Evolutionary conservation across 2,113 vertebrate genomes (phyloP), one percentile per base, ranked within the genome.

Genomic region (Perca flavescens): DNA sequence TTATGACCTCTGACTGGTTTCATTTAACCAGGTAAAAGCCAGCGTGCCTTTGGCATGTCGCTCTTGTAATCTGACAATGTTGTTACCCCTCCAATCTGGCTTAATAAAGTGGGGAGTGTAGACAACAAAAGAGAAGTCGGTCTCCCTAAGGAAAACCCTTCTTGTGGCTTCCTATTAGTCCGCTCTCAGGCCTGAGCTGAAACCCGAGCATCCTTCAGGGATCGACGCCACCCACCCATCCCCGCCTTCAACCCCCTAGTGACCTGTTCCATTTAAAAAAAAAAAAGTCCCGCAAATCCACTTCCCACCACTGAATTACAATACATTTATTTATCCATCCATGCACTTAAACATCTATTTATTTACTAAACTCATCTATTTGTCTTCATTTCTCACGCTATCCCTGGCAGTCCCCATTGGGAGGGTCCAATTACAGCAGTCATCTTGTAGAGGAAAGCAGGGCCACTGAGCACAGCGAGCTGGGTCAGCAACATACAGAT

Each of bases 301-400:
- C 92, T 96, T 96, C 94, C 95, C 95, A 95, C 86, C 62, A 17
- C 76, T 72, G 78, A 79, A 85, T 90, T 84, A 57, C 86, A 71
- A 92, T 84, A 60, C 28, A 90, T 95, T 93, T 93, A 94, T 95
- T 95, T 94, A 93, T 88, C 84, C 77, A 1, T 81, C 79, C 71
- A 52, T 87, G 84, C 86, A 85, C 70, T 91, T 84, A 69, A 67
- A 89, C 77, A 76, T 88, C 64, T 90, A 78, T 94, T 93, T 94
- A 91, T 94, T 94, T 94, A 92, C 92, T 82, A 65, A 77, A 34
- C 84, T 79, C 87, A 88, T 94, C 83, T 79, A 78, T 90, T 89
- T 89, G 90, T 52, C 90, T 89, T 83, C 19, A 77, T 86, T 91
- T 95, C 93, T 93, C 93, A 93, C 74, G 91, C 91, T 85, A 89